Evolutionary conservation across 2,888 invertebrate genomes (phyloP), one percentile per base, ranked within the genome.

Genomic region (Idaea aversata): DNA sequence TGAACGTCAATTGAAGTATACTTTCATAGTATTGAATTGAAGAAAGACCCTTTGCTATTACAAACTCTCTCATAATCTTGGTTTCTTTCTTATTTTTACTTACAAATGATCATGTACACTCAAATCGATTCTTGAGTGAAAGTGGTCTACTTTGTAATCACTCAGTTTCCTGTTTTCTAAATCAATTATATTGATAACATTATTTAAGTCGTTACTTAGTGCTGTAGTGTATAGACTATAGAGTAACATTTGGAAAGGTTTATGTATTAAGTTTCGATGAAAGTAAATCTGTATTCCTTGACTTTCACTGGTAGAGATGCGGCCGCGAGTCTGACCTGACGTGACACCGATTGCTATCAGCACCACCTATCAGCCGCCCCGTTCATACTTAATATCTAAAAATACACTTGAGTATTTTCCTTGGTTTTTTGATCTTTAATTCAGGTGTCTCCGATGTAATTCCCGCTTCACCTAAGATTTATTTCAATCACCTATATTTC

Each of bases 231-330:
- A 13, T 7, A 47, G 13, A 7, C 13, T 7, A 13, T 13, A 13
- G 7, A 47, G 47, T 7, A 13, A 47, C 47, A 10, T 47, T 13
- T 13, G 10, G 10, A 13, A 4, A 47, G 47, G 7, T 47, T 7
- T 47, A 47, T 47, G 47, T 7, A 7, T 47, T 47, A 7, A 47
- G 47, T 47, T 47, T 47, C 47, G 47, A 47, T 47, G 47, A 47
- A 47, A 47, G 47, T 47, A 47, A 47, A 47, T 47, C 47, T 47
- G 47, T 47, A 47, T 47, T 47, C 47, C 47, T 47, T 47, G 47
- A 47, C 47, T 47, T 47, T 47, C 47, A 47, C 47, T 47, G 25
- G 47, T 47, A 47, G 47, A 47, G 47, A 47, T 47, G 47, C 47
- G 47, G 47, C 13, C 47, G 47, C 47, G 47, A 47, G 47, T 47